Conservation (phyloP, 92 coral and sea anemone genomes). For the Parazoanthus atlanticus region DNA sequence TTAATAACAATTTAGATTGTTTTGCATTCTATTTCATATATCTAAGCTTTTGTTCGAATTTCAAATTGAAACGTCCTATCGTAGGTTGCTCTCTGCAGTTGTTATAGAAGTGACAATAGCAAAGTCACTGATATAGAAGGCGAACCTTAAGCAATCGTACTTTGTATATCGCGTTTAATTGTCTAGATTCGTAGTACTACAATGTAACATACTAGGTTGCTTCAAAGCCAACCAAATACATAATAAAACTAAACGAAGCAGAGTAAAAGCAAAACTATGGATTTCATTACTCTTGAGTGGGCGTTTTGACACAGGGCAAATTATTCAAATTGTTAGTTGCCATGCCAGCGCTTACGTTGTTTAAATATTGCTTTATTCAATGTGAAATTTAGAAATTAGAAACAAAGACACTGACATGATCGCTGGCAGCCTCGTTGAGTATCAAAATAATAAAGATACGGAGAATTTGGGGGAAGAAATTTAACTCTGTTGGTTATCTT, state of each 20-base stretch:
- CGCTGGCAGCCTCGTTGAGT: not conserved
- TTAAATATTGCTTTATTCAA: slow-evolving; percentile 7
- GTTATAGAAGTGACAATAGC: not conserved
- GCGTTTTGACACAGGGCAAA: not conserved
- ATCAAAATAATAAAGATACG: not conserved
- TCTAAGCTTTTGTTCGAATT: slow-evolving; percentile 33
- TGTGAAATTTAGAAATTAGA: slow-evolving; percentile 17
- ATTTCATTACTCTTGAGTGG: not conserved
- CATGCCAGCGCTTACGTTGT: not conserved
- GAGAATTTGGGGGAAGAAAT: not conserved
- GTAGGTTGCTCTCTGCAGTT: not conserved
- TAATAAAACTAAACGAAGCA: not conserved
- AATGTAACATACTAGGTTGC: not conserved
- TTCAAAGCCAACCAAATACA: not conserved
- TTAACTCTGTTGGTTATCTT: not conserved
- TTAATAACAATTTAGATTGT: not conserved
- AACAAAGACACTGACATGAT: not conserved
- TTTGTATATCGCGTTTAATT: not conserved
- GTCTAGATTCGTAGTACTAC: not conserved
- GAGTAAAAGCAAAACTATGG: not conserved
- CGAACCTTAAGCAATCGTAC: not conserved
- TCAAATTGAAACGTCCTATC: slow-evolving; percentile 8
- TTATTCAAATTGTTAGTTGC: not conserved
- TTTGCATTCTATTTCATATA: not conserved
- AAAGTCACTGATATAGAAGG: not conserved